Percentiles rank a stretch among this genome's conserved stretches.
These are phyloP conservation scores for Platichthys flesus DNA, from an alignment of 2,113 vertebrate genomes.

Conservation along the genomic window DNA sequence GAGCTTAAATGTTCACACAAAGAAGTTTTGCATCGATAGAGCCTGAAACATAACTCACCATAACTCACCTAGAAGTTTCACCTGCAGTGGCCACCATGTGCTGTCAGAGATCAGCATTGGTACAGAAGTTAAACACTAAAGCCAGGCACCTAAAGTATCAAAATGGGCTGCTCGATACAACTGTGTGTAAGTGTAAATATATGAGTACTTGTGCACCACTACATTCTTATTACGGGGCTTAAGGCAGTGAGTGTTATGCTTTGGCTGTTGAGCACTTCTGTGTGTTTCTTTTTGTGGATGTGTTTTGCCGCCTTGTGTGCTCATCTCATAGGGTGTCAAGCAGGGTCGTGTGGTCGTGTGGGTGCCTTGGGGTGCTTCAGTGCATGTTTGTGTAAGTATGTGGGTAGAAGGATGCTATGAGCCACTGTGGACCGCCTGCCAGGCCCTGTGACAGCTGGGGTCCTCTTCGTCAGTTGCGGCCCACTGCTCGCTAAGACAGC, in stretches of 20 bases:
- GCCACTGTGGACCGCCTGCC: conserved; percentile 63
- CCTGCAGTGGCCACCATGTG: conserved; percentile 80
- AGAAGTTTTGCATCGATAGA: not conserved
- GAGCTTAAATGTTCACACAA: not conserved
- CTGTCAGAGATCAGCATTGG: conserved; percentile 53
- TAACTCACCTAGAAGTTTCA: conserved; percentile 82
- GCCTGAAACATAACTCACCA: not conserved
- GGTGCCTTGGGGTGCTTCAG: conserved; percentile 56
- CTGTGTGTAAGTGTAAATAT: not conserved
- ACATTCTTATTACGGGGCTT: conserved; percentile 2
- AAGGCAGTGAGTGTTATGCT: not conserved
- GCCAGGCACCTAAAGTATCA: conserved; percentile 12
- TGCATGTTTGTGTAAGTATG: conserved; percentile 40
- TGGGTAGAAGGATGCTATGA: conserved; percentile 42
- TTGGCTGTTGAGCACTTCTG: not conserved
- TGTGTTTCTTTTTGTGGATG: conserved; percentile 16
- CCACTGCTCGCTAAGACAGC: conserved; percentile 78
- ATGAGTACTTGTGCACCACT: not conserved
- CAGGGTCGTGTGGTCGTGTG: conserved; percentile 59
- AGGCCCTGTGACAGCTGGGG: conserved; percentile 73
- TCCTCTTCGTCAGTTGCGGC: conserved; percentile 75
- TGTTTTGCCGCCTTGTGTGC: not conserved
- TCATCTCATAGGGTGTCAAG: conserved; percentile 52
- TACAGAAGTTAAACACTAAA: conserved; percentile 69
- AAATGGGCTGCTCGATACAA: not conserved